Percentiles rank a stretch among this genome's conserved stretches.
Evolutionary conservation across 1,140 invertebrate genomes (phyloP).

Genomic region (Himalopsyche phryganea): DNA sequence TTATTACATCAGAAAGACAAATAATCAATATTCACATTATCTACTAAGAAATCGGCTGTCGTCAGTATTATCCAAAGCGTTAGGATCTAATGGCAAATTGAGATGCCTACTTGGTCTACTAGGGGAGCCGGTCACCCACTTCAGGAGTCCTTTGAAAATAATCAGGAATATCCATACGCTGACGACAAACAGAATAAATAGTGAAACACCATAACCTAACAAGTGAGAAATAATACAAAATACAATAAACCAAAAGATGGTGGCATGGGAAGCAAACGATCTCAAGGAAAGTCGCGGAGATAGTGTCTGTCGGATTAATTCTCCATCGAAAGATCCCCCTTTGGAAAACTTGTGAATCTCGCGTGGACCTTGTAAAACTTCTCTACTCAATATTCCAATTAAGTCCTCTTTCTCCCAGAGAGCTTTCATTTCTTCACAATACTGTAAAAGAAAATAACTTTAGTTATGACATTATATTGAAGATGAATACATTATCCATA

Average conservation of each 20-base stretch:
- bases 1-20: no score
- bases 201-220: conserved; percentile 17
- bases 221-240: conserved; percentile 16
- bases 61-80: no score
- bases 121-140: not conserved
- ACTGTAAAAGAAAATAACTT: conserved; percentile 57
- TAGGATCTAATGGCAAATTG: no score
- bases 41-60: no score
- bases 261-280: conserved; percentile 62
- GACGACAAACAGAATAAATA: conserved; percentile 14
- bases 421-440: conserved; percentile 56
- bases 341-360: conserved; percentile 60
- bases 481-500: no score
- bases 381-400: conserved; percentile 60
- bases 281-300: conserved; percentile 70
- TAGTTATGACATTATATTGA: not conserved
- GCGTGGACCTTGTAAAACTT: conserved; percentile 62
- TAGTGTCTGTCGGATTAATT: conserved; percentile 52
- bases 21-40: no score
- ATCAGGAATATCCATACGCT: conserved; percentile 16
- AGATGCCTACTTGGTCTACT: not conserved
- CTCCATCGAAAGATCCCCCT: conserved; percentile 53
- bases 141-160: conserved; percentile 13
- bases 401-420: conserved; percentile 62
- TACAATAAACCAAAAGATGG: conserved; percentile 45